A percentile compares a stretch with the other conserved stretches of the same genome.
Evolutionary conservation across 2,797 vertebrate genomes (phyloP).

Genomic region (Prionace glauca): DNA sequence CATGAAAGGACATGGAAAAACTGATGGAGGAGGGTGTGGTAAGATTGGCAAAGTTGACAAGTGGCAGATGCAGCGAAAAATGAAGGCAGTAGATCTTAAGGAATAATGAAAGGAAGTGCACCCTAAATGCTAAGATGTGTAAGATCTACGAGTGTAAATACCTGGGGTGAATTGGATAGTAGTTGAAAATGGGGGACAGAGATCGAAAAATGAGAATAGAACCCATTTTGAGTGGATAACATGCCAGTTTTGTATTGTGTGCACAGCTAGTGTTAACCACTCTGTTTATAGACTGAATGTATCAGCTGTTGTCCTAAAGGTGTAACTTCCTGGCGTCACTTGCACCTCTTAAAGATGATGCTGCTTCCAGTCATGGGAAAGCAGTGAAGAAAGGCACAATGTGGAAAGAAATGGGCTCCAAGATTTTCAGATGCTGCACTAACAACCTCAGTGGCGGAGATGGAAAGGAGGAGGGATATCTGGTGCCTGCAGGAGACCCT

Average conservation of each 20-base stretch:
- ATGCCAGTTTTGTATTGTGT: too few species aligned
- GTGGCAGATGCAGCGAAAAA: neutral
- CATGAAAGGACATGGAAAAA: neutral
- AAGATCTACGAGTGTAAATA: neutral
- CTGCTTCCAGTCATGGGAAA: neutral
- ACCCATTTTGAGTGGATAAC: too few species aligned
- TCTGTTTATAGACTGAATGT: too few species aligned
- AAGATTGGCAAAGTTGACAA: neutral
- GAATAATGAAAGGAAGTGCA: neutral
- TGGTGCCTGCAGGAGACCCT: too few species aligned
- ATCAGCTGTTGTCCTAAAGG: neutral
- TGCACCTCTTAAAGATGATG: neutral
- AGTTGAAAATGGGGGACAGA: neutral
- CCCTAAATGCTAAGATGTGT: neutral
- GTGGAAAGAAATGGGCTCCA: neutral
- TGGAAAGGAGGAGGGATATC: neutral
- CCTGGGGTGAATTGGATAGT: neutral
- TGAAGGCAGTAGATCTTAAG: neutral
- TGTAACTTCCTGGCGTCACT: neutral
- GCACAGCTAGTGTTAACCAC: too few species aligned
- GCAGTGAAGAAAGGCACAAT: neutral
- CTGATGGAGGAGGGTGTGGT: neutral
- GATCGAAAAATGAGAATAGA: neutral
- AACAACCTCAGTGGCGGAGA: neutral
- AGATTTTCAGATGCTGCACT: too few species aligned